Conservation (phyloP, 2,888 invertebrate species). For the Anarsia innoxiella region DNA sequence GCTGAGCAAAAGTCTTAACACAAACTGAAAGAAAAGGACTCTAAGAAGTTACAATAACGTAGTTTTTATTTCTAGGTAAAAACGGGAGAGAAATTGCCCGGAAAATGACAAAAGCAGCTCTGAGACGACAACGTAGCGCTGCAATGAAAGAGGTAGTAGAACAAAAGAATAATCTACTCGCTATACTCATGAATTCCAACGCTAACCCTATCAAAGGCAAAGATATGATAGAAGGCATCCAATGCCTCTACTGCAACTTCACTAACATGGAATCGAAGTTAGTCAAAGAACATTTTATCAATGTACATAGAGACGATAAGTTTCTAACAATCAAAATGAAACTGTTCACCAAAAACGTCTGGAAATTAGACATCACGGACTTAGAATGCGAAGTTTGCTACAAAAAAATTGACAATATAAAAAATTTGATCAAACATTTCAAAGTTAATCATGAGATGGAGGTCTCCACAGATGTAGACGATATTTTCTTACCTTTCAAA, state of each 20-base stretch:
- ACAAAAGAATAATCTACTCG: conserved; percentile 9
- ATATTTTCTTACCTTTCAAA: conserved; percentile 38
- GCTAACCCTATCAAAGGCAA: conserved; percentile 47
- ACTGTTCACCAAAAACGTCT: conserved; percentile 12
- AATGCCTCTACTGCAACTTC: conserved; percentile 46
- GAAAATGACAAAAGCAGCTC: conserved; percentile 11
- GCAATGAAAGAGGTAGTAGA: background rate
- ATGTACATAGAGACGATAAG: conserved; percentile 30
- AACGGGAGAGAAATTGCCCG: too few relatives aligned
- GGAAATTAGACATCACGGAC: conserved; percentile 8
- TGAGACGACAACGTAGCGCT: conserved; percentile 6
- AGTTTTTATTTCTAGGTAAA: conserved; percentile 14
- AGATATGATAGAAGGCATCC: conserved; percentile 26
- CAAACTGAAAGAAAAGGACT: conserved; percentile 1
- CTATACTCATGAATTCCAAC: conserved; percentile 28
- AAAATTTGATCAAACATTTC: conserved; percentile 37
- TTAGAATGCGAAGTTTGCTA: conserved; percentile 30
- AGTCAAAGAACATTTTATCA: conserved; percentile 38
- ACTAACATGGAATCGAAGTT: conserved; percentile 37
- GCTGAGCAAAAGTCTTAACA: too few relatives aligned
- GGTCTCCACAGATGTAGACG: conserved; percentile 3
- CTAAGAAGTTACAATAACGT: too few relatives aligned
- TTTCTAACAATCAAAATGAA: conserved; percentile 29
- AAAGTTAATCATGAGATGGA: conserved; percentile 16
- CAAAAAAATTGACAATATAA: conserved; percentile 32